These are phyloP conservation scores for Labeo calbasu DNA, from an alignment of 2,797 vertebrate genomes.

Conservation along the genomic window DNA sequence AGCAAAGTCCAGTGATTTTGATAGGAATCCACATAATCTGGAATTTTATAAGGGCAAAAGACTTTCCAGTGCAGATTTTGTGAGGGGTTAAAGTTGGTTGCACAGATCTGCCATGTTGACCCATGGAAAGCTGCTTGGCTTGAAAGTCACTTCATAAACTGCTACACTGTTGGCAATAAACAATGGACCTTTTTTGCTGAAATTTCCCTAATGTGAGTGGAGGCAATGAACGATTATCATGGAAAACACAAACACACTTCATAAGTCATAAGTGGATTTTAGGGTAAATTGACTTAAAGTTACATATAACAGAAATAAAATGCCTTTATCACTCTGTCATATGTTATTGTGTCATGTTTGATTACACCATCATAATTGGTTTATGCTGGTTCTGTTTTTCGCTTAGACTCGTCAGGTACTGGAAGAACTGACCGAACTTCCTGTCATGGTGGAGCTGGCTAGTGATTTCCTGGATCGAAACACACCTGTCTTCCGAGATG, in stretches of 20 bases:
- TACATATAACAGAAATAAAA: not conserved
- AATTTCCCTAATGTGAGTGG: not conserved
- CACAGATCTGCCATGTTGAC: not conserved
- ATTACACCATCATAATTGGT: not conserved
- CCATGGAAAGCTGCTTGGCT: not conserved
- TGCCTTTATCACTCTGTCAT: not conserved
- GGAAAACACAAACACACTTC: not conserved
- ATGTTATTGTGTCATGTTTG: not conserved
- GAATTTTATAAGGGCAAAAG: not conserved
- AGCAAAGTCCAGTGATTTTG: not conserved
- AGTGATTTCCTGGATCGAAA: slow-evolving; percentile 99
- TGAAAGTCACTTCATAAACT: not conserved
- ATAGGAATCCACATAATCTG: not conserved
- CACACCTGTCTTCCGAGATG: slow-evolving; percentile 96
- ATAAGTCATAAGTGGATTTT: not conserved
- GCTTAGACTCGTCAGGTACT: slow-evolving; percentile 93
- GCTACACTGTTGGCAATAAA: not conserved
- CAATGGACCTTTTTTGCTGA: not conserved
- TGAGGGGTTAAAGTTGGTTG: not conserved
- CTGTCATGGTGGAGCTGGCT: slow-evolving; percentile 97
- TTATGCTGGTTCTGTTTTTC: slow-evolving; percentile 35
- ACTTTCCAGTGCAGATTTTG: not conserved
- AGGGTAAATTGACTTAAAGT: too few relatives aligned
- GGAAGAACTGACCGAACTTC: slow-evolving; percentile 94
- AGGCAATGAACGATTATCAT: not conserved